These are phyloP conservation scores for Crotalus horridus DNA, from an alignment of 2,113 vertebrate species.

Conservation along the genomic window DNA sequence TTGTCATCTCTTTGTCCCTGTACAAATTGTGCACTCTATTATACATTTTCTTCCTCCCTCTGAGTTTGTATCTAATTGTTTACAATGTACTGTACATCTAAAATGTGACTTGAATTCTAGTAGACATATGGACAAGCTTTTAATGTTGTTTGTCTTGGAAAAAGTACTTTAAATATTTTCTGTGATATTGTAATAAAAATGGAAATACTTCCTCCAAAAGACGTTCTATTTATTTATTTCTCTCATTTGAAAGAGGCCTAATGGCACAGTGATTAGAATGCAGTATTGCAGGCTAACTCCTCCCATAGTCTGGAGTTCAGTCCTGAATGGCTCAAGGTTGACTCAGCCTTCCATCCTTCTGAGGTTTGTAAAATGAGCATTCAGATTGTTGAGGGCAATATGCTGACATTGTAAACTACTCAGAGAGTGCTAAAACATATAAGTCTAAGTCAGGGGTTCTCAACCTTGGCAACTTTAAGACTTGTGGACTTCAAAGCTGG, in stretches of 20 bases:
- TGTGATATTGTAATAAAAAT: background rate
- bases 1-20: background rate
- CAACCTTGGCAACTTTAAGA: too few species aligned
- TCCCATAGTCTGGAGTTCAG: too few species aligned
- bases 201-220: background rate
- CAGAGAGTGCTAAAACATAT: background rate
- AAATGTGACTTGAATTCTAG: background rate
- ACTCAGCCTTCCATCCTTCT: background rate
- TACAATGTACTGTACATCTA: background rate
- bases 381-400: background rate
- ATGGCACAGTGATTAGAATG: too few species aligned
- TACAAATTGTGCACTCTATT: background rate
- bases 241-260: too few species aligned
- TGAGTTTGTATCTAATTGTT: background rate
- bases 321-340: background rate
- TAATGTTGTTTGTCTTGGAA: background rate
- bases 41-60: background rate
- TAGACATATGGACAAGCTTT: background rate
- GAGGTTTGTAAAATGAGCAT: background rate
- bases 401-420: background rate
- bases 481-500: too few species aligned
- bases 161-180: background rate
- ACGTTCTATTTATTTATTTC: background rate
- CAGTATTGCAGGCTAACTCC: too few species aligned
- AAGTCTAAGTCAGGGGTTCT: background rate